Conservation (phyloP, 2,888 invertebrate species). For the Melanotus villosus region DNA sequence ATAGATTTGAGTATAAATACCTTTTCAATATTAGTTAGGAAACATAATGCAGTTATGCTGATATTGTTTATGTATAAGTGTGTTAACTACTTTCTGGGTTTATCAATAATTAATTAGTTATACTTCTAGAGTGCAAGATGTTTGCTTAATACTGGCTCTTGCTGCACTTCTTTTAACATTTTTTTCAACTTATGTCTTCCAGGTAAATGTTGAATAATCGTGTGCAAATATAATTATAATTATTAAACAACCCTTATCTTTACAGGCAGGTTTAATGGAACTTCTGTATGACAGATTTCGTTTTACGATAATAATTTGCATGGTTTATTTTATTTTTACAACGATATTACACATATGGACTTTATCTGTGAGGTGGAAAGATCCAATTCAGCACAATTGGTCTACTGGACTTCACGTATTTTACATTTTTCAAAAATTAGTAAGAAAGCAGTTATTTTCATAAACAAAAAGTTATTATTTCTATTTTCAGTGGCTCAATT, state of each 20-base stretch:
- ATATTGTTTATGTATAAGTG: conserved; percentile 66
- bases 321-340: conserved; percentile 82
- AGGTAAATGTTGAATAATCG: conserved; percentile 71
- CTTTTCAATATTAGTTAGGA: conserved; percentile 61
- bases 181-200: conserved; percentile 94
- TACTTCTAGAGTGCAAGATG: conserved; percentile 95
- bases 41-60: conserved; percentile 64
- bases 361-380: conserved; percentile 80
- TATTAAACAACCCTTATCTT: too few species aligned
- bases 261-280: conserved; percentile 87
- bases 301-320: conserved; percentile 78
- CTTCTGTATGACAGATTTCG: conserved; percentile 87
- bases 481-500: conserved; percentile 79
- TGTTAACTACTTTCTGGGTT: background rate
- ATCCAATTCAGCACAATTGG: conserved; percentile 75
- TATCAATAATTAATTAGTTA: conserved; percentile 4
- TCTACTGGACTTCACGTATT: conserved; percentile 79
- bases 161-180: conserved; percentile 88
- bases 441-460: too few species aligned
- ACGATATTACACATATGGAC: conserved; percentile 87
- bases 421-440: conserved; percentile 84
- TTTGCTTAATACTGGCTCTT: conserved; percentile 86
- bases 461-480: conserved; percentile 12
- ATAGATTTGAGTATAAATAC: conserved; percentile 65
- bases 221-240: conserved; percentile 16